Conservation (phyloP, 2,888 invertebrate species). For the Leucophenga maculata region DNA sequence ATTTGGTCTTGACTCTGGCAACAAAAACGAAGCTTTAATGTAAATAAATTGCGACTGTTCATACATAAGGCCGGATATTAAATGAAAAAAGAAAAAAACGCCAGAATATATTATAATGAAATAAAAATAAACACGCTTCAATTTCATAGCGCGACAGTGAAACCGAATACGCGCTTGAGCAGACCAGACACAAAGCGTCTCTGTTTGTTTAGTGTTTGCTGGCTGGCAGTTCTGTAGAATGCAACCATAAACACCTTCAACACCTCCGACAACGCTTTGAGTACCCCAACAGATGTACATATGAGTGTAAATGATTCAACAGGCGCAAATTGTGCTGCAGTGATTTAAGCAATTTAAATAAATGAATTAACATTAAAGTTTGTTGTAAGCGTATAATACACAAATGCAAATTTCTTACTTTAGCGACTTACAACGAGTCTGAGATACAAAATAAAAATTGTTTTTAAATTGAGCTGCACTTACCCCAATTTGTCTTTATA, state of each 20-base stretch:
- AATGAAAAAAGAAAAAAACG: background rate
- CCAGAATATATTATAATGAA: no score
- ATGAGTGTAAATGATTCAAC: background rate
- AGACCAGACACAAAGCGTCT: slow-evolving; percentile 3
- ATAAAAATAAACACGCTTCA: background rate
- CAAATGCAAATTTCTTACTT: no score
- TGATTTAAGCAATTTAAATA: slow-evolving; percentile 23
- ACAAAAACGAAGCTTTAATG: background rate
- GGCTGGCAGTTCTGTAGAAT: background rate
- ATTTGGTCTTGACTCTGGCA: no score
- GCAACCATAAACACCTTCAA: background rate
- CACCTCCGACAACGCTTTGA: background rate
- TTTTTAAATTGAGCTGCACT: no score
- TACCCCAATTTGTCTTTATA: no score
- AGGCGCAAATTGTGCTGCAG: slow-evolving; percentile 7
- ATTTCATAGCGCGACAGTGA: slow-evolving; percentile 7
- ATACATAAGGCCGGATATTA: slow-evolving; percentile 6
- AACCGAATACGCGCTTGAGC: background rate
- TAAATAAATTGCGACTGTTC: background rate
- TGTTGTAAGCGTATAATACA: no score
- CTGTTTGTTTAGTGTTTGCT: background rate
- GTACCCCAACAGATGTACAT: background rate
- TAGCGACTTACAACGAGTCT: no score
- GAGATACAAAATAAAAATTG: no score
- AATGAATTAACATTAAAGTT: background rate